Percentiles rank a stretch among this genome's conserved stretches.
Evolutionary conservation across 2,797 vertebrate genomes (phyloP).

Genomic region (Brachymystax lenok): DNA sequence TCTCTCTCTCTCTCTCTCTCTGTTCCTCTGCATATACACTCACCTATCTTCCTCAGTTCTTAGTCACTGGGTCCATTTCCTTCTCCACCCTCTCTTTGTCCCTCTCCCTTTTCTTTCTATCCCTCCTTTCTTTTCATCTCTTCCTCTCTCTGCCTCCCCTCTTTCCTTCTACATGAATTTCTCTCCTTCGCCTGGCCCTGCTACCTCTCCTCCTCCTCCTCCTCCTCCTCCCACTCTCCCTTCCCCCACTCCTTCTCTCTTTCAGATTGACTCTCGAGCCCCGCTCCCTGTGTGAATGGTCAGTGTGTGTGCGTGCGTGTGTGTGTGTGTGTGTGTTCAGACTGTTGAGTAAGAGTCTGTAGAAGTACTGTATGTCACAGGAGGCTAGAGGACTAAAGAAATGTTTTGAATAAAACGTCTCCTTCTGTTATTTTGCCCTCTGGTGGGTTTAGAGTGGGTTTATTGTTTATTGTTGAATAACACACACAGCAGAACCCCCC

Average conservation of each 20-base stretch:
- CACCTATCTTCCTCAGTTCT: neutral
- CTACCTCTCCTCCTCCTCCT: neutral
- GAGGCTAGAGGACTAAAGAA: neutral
- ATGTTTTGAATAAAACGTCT: neutral
- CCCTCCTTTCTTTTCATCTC: neutral
- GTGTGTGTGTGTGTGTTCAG: neutral
- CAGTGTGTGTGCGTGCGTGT: neutral
- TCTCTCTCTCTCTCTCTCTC: too few species aligned
- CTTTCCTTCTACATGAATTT: neutral
- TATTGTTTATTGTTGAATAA: too few species aligned
- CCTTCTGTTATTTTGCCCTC: neutral
- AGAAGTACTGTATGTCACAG: neutral
- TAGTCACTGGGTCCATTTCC: neutral
- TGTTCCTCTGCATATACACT: too few species aligned
- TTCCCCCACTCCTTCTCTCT: neutral
- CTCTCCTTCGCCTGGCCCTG: neutral
- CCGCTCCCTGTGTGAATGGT: neutral
- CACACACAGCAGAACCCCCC: slow-evolving; percentile 10
- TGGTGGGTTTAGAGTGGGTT: neutral
- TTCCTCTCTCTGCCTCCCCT: neutral
- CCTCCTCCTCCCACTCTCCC: neutral
- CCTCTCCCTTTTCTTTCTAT: neutral
- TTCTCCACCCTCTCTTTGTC: neutral
- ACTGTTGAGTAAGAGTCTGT: neutral
- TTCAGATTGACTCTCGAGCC: neutral